Evolutionary conservation across 2,113 vertebrate genomes (phyloP).

Genomic region (Dromaius novaehollandiae): DNA sequence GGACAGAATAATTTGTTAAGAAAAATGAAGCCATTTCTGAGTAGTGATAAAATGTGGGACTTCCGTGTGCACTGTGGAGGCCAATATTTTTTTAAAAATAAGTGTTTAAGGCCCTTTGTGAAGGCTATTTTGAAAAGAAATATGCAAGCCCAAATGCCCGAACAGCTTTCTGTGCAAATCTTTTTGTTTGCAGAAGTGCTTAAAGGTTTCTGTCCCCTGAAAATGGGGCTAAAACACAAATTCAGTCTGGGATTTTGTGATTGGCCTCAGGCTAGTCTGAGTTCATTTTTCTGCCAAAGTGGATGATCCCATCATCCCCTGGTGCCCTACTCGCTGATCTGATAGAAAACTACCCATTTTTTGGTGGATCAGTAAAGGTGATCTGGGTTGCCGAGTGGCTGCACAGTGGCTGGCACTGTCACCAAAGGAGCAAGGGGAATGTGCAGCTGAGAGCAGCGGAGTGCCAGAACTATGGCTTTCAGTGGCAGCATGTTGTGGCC

Average conservation of each 20-base stretch:
- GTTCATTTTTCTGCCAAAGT: not conserved
- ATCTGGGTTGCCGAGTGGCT: not conserved
- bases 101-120: not conserved
- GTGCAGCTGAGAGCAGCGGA: not conserved
- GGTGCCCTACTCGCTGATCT: not conserved
- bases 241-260: not conserved
- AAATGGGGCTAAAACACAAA: not conserved
- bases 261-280: not conserved
- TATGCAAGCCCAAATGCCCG: not conserved
- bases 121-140: not conserved
- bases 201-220: not conserved
- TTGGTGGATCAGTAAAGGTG: not conserved
- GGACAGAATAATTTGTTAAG: not conserved
- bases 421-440: not conserved
- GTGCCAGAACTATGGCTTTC: not conserved
- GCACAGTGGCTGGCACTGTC: not conserved
- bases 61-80: not conserved
- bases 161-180: not conserved
- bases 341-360: not conserved
- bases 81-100: not conserved
- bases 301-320: not conserved
- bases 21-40: not conserved
- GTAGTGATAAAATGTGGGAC: not conserved
- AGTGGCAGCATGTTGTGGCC: too few species aligned
- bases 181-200: not conserved